phyloP scores from a whole-genome alignment of 1,140 invertebrate genomes.

The Saccostrea echinata region DNA sequence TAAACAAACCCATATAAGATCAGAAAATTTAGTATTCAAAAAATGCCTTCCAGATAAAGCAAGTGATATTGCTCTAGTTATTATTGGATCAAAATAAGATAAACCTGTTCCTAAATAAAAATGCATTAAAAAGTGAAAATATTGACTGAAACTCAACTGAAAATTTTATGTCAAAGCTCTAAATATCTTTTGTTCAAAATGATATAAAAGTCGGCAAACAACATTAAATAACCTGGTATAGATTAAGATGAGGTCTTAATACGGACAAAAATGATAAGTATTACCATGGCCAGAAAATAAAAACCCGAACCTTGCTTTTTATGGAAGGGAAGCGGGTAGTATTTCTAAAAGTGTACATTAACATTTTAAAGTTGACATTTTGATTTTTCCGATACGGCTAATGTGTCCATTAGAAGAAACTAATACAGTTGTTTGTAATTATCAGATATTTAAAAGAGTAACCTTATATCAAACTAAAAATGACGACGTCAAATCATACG shows the following conservation, averaged over 20 bases:
- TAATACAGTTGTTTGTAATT: constrained; percentile 27
- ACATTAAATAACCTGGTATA: neutral
- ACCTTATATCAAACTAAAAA: neutral
- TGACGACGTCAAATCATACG: neutral
- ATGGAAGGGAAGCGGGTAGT: neutral
- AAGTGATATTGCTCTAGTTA: too few species aligned
- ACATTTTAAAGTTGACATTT: constrained; percentile 38
- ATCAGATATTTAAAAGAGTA: constrained; percentile 22
- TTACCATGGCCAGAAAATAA: constrained; percentile 1
- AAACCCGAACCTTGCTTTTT: neutral
- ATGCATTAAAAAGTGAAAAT: neutral
- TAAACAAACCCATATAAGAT: too few species aligned
- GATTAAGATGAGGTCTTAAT: neutral
- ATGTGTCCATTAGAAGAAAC: constrained; percentile 11
- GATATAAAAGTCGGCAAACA: neutral
- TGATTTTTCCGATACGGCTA: constrained; percentile 19
- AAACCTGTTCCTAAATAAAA: too few species aligned
- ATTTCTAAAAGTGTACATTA: constrained; percentile 7
- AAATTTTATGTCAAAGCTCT: neutral
- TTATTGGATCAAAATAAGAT: too few species aligned
- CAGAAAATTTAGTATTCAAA: too few species aligned
- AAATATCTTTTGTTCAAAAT: neutral
- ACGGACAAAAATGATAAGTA: neutral
- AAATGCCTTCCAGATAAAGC: too few species aligned
- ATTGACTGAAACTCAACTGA: neutral